Evolutionary conservation across 2,797 vertebrate genomes (phyloP).

Genomic region (Sebastes steindachneri): DNA sequence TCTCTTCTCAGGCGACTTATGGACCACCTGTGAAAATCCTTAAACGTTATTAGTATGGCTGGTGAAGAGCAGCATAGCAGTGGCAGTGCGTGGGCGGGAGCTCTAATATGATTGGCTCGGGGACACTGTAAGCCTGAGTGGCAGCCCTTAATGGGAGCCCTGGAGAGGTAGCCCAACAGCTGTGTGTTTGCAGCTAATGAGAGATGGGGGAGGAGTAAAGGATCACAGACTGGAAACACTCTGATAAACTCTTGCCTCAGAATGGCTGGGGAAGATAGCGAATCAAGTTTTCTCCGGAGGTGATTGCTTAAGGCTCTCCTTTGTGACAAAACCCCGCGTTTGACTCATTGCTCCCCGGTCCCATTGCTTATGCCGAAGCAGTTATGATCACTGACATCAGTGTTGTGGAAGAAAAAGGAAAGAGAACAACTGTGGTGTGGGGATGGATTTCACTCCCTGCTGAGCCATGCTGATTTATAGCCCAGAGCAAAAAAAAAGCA

Average conservation of each 20-base stretch:
- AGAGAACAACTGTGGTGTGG: constrained; percentile 57
- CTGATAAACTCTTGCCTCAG: constrained; percentile 77
- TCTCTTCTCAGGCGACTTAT: constrained; percentile 19
- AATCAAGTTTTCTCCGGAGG: constrained; percentile 76
- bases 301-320: constrained; percentile 72
- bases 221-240: constrained; percentile 79
- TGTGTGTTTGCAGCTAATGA: constrained; percentile 87
- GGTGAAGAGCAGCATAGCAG: constrained; percentile 51
- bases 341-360: constrained; percentile 71
- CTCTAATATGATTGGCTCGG: constrained; percentile 80
- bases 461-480: constrained; percentile 67
- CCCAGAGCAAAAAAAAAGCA: constrained; percentile 47
- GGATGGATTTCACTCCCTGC: constrained; percentile 66
- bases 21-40: constrained; percentile 68
- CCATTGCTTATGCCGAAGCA: constrained; percentile 60
- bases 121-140: constrained; percentile 75
- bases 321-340: constrained; percentile 59
- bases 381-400: constrained; percentile 67
- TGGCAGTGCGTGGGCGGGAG: constrained; percentile 71
- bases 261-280: constrained; percentile 70
- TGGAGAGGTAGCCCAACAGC: constrained; percentile 83
- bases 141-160: constrained; percentile 85
- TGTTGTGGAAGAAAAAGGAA: constrained; percentile 54
- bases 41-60: constrained; percentile 66
- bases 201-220: constrained; percentile 80